Evolutionary conservation across 35 echinoderm and acorn worm genomes (phyloP), one percentile per base, ranked within the genome.

Genomic region (Acanthaster planci): DNA sequence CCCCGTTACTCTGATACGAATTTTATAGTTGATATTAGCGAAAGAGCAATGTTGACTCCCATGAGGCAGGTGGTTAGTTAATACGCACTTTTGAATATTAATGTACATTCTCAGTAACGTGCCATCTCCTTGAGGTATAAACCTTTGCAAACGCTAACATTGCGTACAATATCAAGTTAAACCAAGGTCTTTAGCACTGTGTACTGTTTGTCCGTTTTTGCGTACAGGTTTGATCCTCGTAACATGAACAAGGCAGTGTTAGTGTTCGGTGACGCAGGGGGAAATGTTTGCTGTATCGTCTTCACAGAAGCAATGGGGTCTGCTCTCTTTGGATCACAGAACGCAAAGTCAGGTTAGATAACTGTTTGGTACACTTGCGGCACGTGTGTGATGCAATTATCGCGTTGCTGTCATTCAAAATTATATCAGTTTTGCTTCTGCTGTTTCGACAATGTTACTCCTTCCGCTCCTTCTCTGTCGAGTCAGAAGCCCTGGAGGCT

Each of bases 181-280:
- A 6, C 42, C 4, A 47, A 47, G 42, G 4, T 47, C 42, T 47
- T 12, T 12, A 9, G 18, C 5, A 79, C 16, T 0, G 21, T 2
- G 42, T 18, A 22, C 30, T 12, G 53, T 83, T 57, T 32, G 2
- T 51, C 50, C n/a, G 22, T 54, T 55, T n/a, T 57, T 21, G 2
- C 54, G 51, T 47, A 52, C 78, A 94, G 95, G 95, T 99, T 94
- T 55, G 96, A 99, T 78, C 88, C 86, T 26, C 84, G 90, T 7
- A 94, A 99, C 54, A 99, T 99, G 96, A 99, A 99, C 82, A 81
- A 87, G 82, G 96, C 96, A 19, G 89, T 99, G 3, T 51, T 99
- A 8, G 81, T 85, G 37, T 93, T 99, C 60, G 96, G 96, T 40
- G 96, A 99, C 40, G 85, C 96, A 16, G 96, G 90, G 7, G 96